Evolutionary conservation across 2,888 invertebrate species (phyloP).

Genomic region (Eupithecia centaureata): DNA sequence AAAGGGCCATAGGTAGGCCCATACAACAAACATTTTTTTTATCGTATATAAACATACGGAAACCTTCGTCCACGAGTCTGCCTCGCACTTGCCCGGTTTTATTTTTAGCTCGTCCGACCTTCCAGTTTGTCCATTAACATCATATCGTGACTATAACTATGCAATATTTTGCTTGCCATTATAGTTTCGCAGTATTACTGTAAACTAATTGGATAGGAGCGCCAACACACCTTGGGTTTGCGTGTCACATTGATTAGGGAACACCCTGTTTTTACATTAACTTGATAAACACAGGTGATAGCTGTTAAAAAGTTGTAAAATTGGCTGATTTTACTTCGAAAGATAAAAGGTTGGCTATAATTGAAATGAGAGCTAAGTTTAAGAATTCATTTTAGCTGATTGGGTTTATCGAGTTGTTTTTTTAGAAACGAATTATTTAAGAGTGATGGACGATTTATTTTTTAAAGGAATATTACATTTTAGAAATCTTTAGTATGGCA

Average conservation of each 20-base stretch:
- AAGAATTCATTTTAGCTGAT: neutral
- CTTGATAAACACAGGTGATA: constrained; percentile 9
- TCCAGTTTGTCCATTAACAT: neutral
- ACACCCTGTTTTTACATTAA: constrained; percentile 14
- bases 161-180: neutral
- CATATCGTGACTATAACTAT: constrained; percentile 10
- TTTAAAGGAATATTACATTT: no score
- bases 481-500: no score
- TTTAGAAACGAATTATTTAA: neutral
- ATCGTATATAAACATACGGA: no score
- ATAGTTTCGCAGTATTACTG: constrained; percentile 9
- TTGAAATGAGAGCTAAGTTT: neutral
- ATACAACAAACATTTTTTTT: no score
- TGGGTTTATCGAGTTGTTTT: neutral
- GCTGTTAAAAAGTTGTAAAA: neutral
- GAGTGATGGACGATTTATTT: neutral
- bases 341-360: neutral
- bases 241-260: constrained; percentile 20
- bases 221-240: constrained; percentile 5
- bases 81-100: no score
- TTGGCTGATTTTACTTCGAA: neutral
- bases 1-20: no score
- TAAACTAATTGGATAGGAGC: constrained; percentile 13
- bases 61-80: no score
- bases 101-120: neutral